phyloP scores from a whole-genome alignment of 2,113 vertebrate species.

The Fulica atra region DNA sequence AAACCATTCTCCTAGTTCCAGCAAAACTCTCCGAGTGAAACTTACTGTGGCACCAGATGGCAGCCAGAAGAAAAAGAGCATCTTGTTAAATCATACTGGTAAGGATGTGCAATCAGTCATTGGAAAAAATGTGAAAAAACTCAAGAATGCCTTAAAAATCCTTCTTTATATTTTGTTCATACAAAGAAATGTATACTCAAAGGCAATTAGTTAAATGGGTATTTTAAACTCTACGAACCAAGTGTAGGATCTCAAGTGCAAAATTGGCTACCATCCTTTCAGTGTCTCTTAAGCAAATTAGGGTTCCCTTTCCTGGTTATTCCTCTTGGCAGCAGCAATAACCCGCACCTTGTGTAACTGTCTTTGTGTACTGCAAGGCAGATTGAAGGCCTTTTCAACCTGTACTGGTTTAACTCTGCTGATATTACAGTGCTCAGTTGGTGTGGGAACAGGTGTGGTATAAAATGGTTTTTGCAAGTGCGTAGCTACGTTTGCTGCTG shows the following conservation, averaged over 20 bases:
- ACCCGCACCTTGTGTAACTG: neutral
- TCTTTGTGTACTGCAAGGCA: neutral
- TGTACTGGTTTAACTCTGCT: neutral
- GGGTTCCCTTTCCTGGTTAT: neutral
- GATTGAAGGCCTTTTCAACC: neutral
- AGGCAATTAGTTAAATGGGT: neutral
- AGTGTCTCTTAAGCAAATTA: neutral
- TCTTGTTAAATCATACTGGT: conserved; percentile 84
- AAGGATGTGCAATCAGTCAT: neutral
- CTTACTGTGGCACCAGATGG: conserved; percentile 93
- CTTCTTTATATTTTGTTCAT: neutral
- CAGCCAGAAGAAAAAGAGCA: conserved; percentile 88
- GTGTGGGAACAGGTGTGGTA: neutral
- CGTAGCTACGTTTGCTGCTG: neutral
- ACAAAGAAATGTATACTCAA: neutral
- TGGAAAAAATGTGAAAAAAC: neutral
- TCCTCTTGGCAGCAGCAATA: neutral
- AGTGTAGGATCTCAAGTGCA: neutral
- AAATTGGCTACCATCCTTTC: neutral
- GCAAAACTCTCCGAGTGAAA: conserved; percentile 95
- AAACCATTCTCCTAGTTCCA: conserved; percentile 94
- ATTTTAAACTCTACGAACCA: neutral
- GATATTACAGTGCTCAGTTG: neutral
- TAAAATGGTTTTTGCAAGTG: neutral
- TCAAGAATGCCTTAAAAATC: neutral